Evolutionary conservation across 1,140 invertebrate genomes (phyloP).

Genomic region (Macrotrachela quadricornifera): DNA sequence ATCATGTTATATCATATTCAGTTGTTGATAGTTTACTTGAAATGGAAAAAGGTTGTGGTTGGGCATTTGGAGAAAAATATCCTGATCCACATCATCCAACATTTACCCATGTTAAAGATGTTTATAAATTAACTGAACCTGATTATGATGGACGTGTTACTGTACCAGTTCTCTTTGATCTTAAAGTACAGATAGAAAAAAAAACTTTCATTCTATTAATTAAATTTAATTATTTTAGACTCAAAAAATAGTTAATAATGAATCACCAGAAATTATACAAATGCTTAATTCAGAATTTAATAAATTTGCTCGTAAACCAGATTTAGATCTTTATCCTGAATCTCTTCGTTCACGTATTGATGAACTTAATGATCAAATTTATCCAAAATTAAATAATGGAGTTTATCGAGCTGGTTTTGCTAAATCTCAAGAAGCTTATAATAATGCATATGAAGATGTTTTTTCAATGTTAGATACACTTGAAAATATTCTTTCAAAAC

Average conservation of each 20-base stretch:
- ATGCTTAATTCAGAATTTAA: slow-evolving; percentile 27
- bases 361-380: slow-evolving; percentile 19
- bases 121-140: slow-evolving; percentile 1
- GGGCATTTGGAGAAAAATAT: slow-evolving; percentile 16
- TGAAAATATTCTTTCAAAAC: slow-evolving; percentile 18
- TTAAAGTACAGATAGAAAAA: slow-evolving; percentile 6
- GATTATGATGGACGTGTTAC: slow-evolving; percentile 16
- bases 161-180: slow-evolving; percentile 23
- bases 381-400: slow-evolving; percentile 22
- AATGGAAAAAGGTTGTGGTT: slow-evolving; percentile 11
- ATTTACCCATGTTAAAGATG: slow-evolving; percentile 5
- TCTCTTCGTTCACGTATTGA: slow-evolving; percentile 15
- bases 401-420: slow-evolving; percentile 23
- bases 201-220: too few relatives aligned
- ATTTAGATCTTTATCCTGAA: slow-evolving; percentile 20
- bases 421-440: slow-evolving; percentile 18
- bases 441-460: slow-evolving; percentile 13
- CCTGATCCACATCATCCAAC: not conserved
- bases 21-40: slow-evolving; percentile 20
- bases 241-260: slow-evolving; percentile 22
- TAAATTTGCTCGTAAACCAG: slow-evolving; percentile 17
- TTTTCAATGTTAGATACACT: slow-evolving; percentile 21
- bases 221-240: not conserved
- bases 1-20: slow-evolving; percentile 15
- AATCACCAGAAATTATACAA: slow-evolving; percentile 23